phyloP scores from a whole-genome alignment of 2,888 invertebrate species.

The Torymus auratus region DNA sequence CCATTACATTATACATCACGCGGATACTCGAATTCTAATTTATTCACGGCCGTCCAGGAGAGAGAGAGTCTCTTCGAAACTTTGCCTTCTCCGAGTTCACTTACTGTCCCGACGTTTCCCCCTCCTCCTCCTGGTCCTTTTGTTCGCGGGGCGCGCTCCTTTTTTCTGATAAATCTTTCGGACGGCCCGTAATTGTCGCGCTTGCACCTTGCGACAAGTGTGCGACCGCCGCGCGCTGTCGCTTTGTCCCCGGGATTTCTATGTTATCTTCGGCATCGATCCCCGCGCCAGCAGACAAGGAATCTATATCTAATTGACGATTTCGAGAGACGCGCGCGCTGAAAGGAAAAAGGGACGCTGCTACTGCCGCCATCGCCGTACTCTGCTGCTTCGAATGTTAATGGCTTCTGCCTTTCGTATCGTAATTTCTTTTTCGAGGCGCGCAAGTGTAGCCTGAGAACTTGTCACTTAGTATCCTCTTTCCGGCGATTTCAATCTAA shows the following conservation, averaged over 20 bases:
- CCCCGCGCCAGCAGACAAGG: not conserved
- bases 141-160: conserved; percentile 22
- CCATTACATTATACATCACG: conserved; percentile 75
- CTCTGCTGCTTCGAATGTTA: too few relatives aligned
- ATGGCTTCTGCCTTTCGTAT: not conserved
- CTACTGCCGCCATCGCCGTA: too few relatives aligned
- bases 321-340: conserved; percentile 22
- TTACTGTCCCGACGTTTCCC: conserved; percentile 44
- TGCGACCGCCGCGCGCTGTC: not conserved
- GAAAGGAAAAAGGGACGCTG: not conserved
- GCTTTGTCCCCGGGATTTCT: conserved; percentile 7
- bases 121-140: conserved; percentile 3
- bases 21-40: conserved; percentile 75
- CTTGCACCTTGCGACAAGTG: conserved; percentile 46
- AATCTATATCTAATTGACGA: conserved; percentile 40
- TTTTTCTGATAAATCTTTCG: conserved; percentile 68
- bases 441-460: not conserved
- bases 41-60: conserved; percentile 69
- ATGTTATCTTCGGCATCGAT: conserved; percentile 36
- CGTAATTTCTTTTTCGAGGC: conserved; percentile 4
- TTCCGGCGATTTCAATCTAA: too few relatives aligned
- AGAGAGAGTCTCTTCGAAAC: conserved; percentile 62
- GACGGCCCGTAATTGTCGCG: conserved; percentile 70
- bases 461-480: not conserved
- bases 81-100: conserved; percentile 61